Evolutionary conservation across 2,113 vertebrate species (phyloP), one percentile per base, ranked within the genome.

Genomic region (Myxocyprinus asiaticus): DNA sequence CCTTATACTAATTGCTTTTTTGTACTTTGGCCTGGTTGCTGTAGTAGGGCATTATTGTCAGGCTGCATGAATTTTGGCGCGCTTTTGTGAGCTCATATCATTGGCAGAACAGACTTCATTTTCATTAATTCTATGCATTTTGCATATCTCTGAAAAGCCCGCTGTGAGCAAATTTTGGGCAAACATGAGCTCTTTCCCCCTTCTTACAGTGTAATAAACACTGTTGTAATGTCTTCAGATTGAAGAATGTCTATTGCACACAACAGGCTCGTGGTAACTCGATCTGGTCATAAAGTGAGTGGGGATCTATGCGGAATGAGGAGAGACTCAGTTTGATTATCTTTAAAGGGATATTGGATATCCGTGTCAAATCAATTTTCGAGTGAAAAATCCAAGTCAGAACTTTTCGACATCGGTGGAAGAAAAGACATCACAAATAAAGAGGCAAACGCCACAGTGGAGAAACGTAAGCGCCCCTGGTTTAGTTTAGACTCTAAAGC

Each of bases 271-370:
- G 83, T 87, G 85, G 92, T 91, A 93, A 93, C 89, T 87, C 86
- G 89, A 93, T 92, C 91, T 68, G 78, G 84, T 88, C 86, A 91
- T 92, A 92, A 91, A 86, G 83, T 68, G 87, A 82, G 86, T 74
- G 86, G 83, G 75, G 80, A 59, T 85, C 86, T 81, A 87, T 55
- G 83, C 86, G 88, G 89, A 88, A 76, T 90, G 90, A 90, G 90
- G 85, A 90, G 86, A 91, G 90, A 89, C 89, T 87, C 90, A 88
- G 89, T 91, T 92, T 85, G 90, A 88, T 91, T 91, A 90, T 92
- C 91, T 93, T 92, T 90, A 93, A 92, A 93, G 92, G 91, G 93
- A 92, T 88, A 93, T 89, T 86, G 89, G 92, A 93, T 91, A 89
- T 87, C 88, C 92, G 80, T 94, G 91, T 89, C 92, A 88, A 94